A percentile compares a stretch with the other conserved stretches of the same genome.
These are phyloP conservation scores for Parochlus steinenii DNA, from an alignment of 2,888 invertebrate species.

Conservation along the genomic window DNA sequence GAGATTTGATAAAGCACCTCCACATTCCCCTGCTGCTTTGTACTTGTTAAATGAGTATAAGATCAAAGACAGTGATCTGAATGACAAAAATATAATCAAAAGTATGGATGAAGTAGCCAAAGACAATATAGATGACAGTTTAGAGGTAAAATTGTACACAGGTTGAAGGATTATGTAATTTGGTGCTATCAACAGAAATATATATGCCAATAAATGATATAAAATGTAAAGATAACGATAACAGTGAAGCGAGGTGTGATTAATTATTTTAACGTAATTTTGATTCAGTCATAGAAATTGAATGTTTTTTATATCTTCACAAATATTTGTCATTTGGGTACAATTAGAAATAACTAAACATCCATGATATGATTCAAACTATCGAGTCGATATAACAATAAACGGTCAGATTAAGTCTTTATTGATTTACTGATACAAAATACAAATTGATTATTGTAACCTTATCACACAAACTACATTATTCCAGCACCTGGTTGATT, in stretches of 20 bases:
- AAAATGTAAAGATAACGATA: no score
- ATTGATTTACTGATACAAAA: no score
- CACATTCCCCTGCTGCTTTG: conserved; percentile 29
- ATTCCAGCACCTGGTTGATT: conserved; percentile 54
- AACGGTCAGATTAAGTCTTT: no score
- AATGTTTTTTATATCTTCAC: not conserved
- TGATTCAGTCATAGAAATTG: not conserved
- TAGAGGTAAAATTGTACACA: no score
- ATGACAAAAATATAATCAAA: not conserved
- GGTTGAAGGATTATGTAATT: no score
- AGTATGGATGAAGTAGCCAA: conserved; percentile 3
- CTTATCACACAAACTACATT: conserved; percentile 11
- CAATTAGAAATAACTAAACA: not conserved
- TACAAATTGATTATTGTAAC: not conserved
- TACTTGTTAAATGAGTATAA: conserved; percentile 28
- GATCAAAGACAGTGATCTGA: conserved; percentile 14
- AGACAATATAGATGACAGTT: no score
- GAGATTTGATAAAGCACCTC: conserved; percentile 25
- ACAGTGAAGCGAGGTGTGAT: no score
- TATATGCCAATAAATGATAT: no score
- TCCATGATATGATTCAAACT: not conserved
- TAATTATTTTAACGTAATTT: no score
- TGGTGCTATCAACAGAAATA: no score
- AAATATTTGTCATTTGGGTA: not conserved
- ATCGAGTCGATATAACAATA: no score